Evolutionary conservation across 2,888 invertebrate species (phyloP).

Genomic region (Eupithecia dodoneata): DNA sequence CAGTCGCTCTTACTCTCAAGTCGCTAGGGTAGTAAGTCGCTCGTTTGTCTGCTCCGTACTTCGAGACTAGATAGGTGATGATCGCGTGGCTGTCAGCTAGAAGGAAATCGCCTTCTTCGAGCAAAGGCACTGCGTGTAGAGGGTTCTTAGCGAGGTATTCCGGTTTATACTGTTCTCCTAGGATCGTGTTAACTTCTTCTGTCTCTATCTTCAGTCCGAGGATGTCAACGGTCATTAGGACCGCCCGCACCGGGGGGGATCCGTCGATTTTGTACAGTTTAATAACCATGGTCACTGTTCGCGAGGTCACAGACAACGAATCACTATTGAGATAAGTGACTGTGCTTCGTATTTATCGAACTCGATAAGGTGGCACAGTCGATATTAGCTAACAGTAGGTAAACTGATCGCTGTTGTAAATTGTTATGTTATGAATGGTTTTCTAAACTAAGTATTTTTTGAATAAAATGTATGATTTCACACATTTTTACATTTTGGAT

Average conservation of each 20-base stretch:
- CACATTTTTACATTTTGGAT: too few relatives aligned
- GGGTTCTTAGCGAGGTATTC: conserved; percentile 60
- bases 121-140: conserved; percentile 53
- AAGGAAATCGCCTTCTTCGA: conserved; percentile 60
- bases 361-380: conserved; percentile 1
- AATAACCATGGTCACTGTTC: conserved; percentile 51
- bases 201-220: conserved; percentile 52
- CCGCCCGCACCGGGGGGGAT: conserved; percentile 56
- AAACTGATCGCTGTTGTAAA: not conserved
- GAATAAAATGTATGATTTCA: too few relatives aligned
- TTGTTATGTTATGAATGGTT: not conserved
- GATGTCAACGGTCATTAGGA: conserved; percentile 53
- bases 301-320: not conserved
- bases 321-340: conserved; percentile 7
- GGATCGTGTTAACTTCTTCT: conserved; percentile 44
- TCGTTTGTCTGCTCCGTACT: conserved; percentile 57
- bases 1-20: conserved; percentile 48
- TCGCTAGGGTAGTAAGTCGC: conserved; percentile 56
- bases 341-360: not conserved
- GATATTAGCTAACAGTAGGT: not conserved
- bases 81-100: conserved; percentile 62
- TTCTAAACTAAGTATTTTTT: not conserved
- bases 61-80: conserved; percentile 58
- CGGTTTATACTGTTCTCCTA: conserved; percentile 48
- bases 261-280: conserved; percentile 50